Percentiles rank a stretch among this genome's conserved stretches.
Evolutionary conservation across 2,888 invertebrate species (phyloP).

Genomic region (Synergus japonicus): DNA sequence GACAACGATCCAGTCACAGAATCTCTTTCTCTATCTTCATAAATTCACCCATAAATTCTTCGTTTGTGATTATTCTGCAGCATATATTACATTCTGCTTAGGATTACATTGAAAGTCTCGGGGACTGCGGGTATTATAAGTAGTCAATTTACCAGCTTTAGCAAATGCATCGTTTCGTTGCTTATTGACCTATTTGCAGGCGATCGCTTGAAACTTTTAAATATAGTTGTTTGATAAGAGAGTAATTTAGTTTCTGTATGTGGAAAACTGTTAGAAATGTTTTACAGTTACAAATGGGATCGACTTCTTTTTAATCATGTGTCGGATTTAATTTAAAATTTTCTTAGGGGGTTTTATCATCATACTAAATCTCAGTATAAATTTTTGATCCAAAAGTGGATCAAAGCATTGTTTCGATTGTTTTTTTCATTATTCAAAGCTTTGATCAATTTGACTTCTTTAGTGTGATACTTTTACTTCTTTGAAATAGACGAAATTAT

Average conservation of each 20-base stretch:
- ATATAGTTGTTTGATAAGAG: neutral
- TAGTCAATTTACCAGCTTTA: neutral
- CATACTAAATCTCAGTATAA: too few relatives aligned
- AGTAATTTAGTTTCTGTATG: neutral
- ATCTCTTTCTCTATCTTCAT: constrained; percentile 2
- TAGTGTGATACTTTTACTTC: too few relatives aligned
- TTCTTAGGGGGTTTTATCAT: neutral
- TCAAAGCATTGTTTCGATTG: too few relatives aligned
- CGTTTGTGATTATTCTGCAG: constrained; percentile 1
- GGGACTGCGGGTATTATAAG: neutral
- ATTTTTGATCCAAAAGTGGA: too few relatives aligned
- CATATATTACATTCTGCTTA: neutral
- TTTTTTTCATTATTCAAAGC: too few relatives aligned
- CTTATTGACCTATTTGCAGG: constrained; percentile 2
- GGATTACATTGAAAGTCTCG: neutral
- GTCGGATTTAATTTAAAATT: neutral
- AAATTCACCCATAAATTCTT: neutral
- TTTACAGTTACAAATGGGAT: neutral
- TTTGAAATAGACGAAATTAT: too few relatives aligned
- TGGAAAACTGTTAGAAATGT: neutral
- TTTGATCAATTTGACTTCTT: too few relatives aligned
- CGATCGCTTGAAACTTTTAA: neutral
- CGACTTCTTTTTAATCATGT: neutral
- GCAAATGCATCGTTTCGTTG: neutral
- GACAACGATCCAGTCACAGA: constrained; percentile 5